Evolutionary conservation across 1,140 invertebrate species (phyloP), one percentile per base, ranked within the genome.

Genomic region (Heterodera carotae): DNA sequence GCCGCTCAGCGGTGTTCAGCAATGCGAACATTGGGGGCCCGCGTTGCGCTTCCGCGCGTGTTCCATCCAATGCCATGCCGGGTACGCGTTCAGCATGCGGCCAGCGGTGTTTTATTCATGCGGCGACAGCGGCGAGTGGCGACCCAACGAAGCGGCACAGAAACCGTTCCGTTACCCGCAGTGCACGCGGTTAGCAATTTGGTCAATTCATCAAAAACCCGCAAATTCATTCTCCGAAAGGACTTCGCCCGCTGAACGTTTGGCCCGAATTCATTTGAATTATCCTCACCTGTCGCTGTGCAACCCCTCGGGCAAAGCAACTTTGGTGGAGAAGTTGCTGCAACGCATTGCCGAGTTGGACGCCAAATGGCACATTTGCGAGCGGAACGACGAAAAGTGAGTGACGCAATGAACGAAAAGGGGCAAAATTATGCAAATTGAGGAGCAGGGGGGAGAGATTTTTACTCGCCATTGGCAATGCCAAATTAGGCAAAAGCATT

Each of bases 81-180:
- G 94, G 18, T 89, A 94, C 1, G 91, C 93, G 81, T 97, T 97
- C 89, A 94, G 94, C 1, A 93, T 95, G 87, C 91, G 91, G 66
- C 93, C 96, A 43, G 94, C 95, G 0, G 93, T 94, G 81, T 97
- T 97, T 89, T 97, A 96, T 85, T 95, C 94, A 7, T 97, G 95
- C 87, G 95, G 94, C 22, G 94, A 93, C 73, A 95, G 97, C 91
- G 95, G 95, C 53, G 95, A 95, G 88, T 97, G 95, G 95, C 90
- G 94, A 80, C 95, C 95, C 31, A 94, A 93, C 2, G 76, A 79
- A n/a, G 62, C 53, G 90, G 89, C 31, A 91, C 79, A 93, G 7
- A 69, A 56, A 29, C 59, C 75, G 22, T 87, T 87, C 79, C 77
- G 77, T n/a, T 87, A 87, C 77, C 85, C 85, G 12, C 84, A 86